Conservation (phyloP, 2,113 vertebrate genomes). For the Lophius piscatorius region DNA sequence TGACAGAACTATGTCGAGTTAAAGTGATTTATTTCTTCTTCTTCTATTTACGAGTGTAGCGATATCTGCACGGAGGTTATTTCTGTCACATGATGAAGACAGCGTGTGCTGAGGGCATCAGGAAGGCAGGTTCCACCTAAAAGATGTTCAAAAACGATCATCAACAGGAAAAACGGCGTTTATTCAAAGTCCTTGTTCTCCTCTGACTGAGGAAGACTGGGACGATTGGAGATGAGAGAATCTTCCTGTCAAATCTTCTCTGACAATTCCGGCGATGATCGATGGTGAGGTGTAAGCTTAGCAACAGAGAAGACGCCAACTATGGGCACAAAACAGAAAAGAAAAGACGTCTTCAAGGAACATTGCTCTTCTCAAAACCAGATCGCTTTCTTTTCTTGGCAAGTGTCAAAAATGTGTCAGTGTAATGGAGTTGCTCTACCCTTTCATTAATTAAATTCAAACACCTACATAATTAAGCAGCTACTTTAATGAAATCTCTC, state of each 20-base stretch:
- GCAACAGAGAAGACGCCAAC: constrained; percentile 41
- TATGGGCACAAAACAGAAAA: constrained; percentile 23
- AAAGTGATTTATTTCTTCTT: too few species aligned
- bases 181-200: constrained; percentile 22
- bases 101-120: background rate
- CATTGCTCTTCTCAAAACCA: constrained; percentile 38
- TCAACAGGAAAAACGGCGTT: constrained; percentile 48
- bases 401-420: constrained; percentile 76
- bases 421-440: constrained; percentile 79
- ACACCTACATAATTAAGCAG: constrained; percentile 88
- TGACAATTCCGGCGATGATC: constrained; percentile 57
- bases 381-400: constrained; percentile 40
- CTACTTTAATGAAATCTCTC: constrained; percentile 84
- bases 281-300: constrained; percentile 59
- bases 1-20: too few species aligned
- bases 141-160: constrained; percentile 12
- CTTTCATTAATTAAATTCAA: constrained; percentile 88
- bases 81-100: constrained; percentile 12
- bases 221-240: too few species aligned
- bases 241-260: constrained; percentile 23
- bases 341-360: constrained; percentile 45
- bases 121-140: background rate
- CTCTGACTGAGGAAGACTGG: background rate
- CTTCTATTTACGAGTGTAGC: too few species aligned
- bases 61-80: background rate